phyloP scores from a whole-genome alignment of 2,113 vertebrate genomes.

The Cottus gobio region DNA sequence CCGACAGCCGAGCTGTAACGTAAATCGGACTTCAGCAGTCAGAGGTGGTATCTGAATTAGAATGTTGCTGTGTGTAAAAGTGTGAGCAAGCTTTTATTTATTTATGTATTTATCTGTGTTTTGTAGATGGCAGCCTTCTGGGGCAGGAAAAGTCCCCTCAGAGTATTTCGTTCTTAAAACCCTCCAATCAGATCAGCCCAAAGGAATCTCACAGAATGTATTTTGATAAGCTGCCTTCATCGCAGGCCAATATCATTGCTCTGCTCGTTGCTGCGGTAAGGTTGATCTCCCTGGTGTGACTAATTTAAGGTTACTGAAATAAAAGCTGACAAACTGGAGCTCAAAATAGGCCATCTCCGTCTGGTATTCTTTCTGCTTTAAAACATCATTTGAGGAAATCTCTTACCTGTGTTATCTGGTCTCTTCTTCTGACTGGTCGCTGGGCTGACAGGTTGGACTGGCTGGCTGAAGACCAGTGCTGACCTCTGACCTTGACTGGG shows the following conservation, averaged over 20 bases:
- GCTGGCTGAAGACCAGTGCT: constrained; percentile 85
- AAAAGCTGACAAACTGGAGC: constrained; percentile 26
- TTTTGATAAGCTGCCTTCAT: constrained; percentile 73
- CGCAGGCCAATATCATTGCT: constrained; percentile 59
- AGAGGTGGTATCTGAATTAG: constrained; percentile 37
- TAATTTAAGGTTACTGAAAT: constrained; percentile 43
- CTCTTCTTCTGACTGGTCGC: constrained; percentile 80
- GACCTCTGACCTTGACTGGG: constrained; percentile 87
- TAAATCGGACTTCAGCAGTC: constrained; percentile 44
- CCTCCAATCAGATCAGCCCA: constrained; percentile 61
- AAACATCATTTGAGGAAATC: neutral
- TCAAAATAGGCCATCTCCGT: constrained; percentile 15
- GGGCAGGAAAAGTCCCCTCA: constrained; percentile 39
- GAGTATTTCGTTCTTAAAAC: constrained; percentile 49
- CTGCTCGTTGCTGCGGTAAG: constrained; percentile 22
- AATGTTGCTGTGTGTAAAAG: constrained; percentile 29
- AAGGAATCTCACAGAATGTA: constrained; percentile 64
- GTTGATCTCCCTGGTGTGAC: constrained; percentile 24
- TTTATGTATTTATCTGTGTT: constrained; percentile 40
- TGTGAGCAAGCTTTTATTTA: constrained; percentile 43
- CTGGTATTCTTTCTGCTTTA: neutral
- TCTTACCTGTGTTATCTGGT: constrained; percentile 87
- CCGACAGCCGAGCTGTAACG: constrained; percentile 18
- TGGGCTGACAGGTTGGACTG: constrained; percentile 84
- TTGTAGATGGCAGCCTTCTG: constrained; percentile 53